A percentile compares a stretch with the other conserved stretches of the same genome.
These are phyloP conservation scores for Diplodus sargus DNA, from an alignment of 2,797 vertebrate species.

Conservation along the genomic window DNA sequence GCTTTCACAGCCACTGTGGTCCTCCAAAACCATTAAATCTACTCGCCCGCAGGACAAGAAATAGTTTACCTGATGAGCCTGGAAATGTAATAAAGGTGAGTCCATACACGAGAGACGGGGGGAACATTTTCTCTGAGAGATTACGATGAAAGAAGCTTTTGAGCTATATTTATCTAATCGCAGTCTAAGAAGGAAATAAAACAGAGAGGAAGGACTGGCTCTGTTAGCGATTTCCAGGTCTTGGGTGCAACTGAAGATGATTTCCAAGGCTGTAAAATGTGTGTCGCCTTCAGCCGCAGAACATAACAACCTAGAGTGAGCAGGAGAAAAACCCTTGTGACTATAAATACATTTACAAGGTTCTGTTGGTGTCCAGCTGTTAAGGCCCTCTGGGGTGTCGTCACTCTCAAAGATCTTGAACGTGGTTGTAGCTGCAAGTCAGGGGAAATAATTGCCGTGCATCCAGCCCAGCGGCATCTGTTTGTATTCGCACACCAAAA, in stretches of 20 bases:
- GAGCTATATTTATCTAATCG: slow-evolving; percentile 1
- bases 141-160: background rate
- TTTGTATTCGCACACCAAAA: too few relatives aligned
- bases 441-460: too few relatives aligned
- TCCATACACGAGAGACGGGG: too few relatives aligned
- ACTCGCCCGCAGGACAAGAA: slow-evolving; percentile 5
- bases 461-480: too few relatives aligned
- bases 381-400: too few relatives aligned
- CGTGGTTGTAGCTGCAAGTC: too few relatives aligned
- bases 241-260: slow-evolving; percentile 15
- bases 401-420: too few relatives aligned
- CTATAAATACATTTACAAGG: background rate
- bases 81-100: slow-evolving; percentile 5
- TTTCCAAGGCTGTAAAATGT: background rate
- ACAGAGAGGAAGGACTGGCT: background rate
- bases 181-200: background rate
- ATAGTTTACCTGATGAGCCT: slow-evolving; percentile 3
- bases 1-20: background rate
- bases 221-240: background rate
- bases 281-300: background rate
- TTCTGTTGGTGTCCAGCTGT: background rate
- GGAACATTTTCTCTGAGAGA: background rate
- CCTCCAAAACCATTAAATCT: background rate
- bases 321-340: background rate
- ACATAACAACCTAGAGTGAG: background rate